Base-by-base conservation (phyloP, 2,113 vertebrate genomes). In the Zeus faber region DNA sequence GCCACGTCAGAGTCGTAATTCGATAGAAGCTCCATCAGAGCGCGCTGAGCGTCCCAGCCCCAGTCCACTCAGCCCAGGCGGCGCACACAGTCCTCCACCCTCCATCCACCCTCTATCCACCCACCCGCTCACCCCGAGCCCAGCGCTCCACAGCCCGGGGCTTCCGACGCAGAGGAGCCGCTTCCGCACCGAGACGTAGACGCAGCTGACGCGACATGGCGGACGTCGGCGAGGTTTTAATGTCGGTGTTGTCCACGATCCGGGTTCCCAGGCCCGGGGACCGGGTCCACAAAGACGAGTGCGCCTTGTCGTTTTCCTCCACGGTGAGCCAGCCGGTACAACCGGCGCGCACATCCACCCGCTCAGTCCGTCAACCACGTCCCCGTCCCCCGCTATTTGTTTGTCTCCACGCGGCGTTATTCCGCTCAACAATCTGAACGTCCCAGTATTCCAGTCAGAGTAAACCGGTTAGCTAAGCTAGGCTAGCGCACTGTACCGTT, bases 251-350 rank as follows among this genome's bases (percentile, higher is more conserved):
- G 83, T 92, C 95, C 77, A 93, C 91, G 67, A 94, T 98, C 83
- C 94, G 96, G 54, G 91, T 97, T 35, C 96, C 96, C 41, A 93
- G 95, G 82, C 90, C 94, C 65, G 96, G 95, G 56, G 96, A 98
- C 89, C 90, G 95, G 54, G 96, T 98, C 79, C 95, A 98, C 87
- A 98, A 98, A 91, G 96, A 98, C 82, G 96, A 98, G 84, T 98
- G 96, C 87, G 96, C 93, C 82, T 95, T 97, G 82, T 98, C 96
- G 70, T 98, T 97, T 86, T 85, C 95, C 68, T 92, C 92, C 10
- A 95, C 95, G 92, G 96, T 97, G 91, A 93, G 90, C 70, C 16
- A 52, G 59, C 56, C 14, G 17, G 46, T 56, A n/a, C n/a, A n/a
- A n/a, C n/a, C n/a, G n/a, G n/a, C n/a, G n/a, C n/a, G n/a, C n/a